These are phyloP conservation scores for Axis porcinus DNA, from an alignment of 2,113 vertebrate species.

Conservation along the genomic window DNA sequence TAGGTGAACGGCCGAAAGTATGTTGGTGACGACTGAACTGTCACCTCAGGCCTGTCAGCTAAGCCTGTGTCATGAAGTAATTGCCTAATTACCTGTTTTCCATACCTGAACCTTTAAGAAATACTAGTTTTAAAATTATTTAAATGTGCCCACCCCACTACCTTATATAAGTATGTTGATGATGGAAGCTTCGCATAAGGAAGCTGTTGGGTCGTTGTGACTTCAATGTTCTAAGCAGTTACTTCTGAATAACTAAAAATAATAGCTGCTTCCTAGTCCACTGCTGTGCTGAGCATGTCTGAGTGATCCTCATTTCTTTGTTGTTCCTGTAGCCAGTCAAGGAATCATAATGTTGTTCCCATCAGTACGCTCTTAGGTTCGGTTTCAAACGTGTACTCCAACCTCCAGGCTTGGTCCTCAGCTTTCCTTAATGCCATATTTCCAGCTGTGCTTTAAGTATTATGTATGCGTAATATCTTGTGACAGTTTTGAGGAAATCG, in stretches of 20 bases:
- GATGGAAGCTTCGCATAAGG: neutral
- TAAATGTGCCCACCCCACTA: constrained; percentile 29
- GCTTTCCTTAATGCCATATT: neutral
- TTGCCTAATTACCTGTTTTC: constrained; percentile 72
- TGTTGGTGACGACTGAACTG: constrained; percentile 30
- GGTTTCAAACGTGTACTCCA: neutral
- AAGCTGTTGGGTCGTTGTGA: neutral
- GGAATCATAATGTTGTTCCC: neutral
- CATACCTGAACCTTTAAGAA: constrained; percentile 78
- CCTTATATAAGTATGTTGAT: neutral
- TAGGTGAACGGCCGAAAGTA: neutral
- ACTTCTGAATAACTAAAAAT: neutral
- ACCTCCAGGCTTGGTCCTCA: neutral
- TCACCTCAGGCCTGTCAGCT: constrained; percentile 62
- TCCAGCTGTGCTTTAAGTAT: neutral
- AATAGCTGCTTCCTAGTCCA: neutral
- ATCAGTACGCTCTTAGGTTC: neutral
- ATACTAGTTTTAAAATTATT: constrained; percentile 73
- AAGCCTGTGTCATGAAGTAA: constrained; percentile 61
- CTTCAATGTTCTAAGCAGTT: neutral
- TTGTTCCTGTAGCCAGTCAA: neutral
- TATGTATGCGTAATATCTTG: neutral
- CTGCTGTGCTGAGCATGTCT: neutral
- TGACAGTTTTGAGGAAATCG: neutral
- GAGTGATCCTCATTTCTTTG: neutral